Conservation (phyloP, 1,140 invertebrate species). For the Venustaconcha ellipsiformis region DNA sequence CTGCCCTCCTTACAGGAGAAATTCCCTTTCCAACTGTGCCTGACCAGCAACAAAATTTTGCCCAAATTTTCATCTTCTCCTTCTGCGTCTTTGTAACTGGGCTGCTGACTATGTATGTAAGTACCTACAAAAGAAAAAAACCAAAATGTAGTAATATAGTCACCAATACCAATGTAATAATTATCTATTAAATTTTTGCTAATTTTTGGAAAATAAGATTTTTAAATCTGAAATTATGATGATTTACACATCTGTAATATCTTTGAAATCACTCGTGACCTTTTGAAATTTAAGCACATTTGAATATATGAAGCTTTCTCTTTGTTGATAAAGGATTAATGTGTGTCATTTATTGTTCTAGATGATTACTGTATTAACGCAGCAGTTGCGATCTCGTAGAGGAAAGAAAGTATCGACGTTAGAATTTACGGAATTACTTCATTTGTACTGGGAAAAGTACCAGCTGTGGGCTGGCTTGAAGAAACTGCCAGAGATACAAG, state of each 20-base stretch:
- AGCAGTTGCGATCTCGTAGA: conserved; percentile 14
- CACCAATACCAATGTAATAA: too few species aligned
- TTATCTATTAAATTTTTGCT: too few species aligned
- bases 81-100: conserved; percentile 51
- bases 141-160: neutral
- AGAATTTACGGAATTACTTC: conserved; percentile 42
- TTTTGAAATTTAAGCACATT: neutral
- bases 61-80: conserved; percentile 48
- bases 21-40: conserved; percentile 32
- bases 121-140: conserved; percentile 24
- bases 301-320: neutral
- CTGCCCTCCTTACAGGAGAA: conserved; percentile 46
- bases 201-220: neutral
- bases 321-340: neutral
- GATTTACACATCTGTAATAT: too few species aligned
- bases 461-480: conserved; percentile 45
- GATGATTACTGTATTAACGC: conserved; percentile 56
- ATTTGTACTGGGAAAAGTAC: conserved; percentile 58
- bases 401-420: conserved; percentile 47
- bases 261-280: too few species aligned
- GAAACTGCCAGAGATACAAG: conserved; percentile 29
- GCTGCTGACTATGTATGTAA: conserved; percentile 61
- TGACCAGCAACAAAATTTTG: conserved; percentile 19
- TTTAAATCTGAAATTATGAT: too few species aligned
- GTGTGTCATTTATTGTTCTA: conserved; percentile 30